These are phyloP conservation scores for Actinopyga echinites DNA, from an alignment of 53 echinoderm and acorn worm species.

Conservation along the genomic window DNA sequence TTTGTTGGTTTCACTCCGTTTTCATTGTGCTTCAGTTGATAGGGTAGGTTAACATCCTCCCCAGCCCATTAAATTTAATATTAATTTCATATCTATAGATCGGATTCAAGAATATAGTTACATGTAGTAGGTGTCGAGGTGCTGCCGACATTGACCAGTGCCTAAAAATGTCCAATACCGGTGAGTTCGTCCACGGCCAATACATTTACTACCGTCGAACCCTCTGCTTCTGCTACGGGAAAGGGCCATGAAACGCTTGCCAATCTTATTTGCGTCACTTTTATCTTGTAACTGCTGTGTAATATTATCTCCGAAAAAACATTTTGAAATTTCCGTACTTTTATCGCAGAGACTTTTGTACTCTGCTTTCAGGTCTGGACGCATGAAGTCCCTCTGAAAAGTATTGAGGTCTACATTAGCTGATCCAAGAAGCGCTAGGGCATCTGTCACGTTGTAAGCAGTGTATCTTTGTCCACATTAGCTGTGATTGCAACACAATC, in stretches of 20 bases:
- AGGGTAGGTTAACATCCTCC: not conserved
- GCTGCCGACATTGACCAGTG: not conserved
- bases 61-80: not conserved
- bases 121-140: not conserved
- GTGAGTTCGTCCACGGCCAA: not conserved
- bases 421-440: conserved; percentile 8
- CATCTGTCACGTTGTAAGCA: conserved; percentile 11
- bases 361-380: conserved; percentile 1
- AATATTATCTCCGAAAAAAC: not conserved
- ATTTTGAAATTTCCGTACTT: not conserved
- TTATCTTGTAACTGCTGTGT: too few relatives aligned
- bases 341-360: not conserved
- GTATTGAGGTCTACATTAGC: too few relatives aligned
- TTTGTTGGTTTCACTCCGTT: not conserved
- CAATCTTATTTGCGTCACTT: not conserved
- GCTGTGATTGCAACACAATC: not conserved
- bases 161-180: conserved; percentile 11
- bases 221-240: not conserved
- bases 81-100: not conserved
- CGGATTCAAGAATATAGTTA: conserved; percentile 2
- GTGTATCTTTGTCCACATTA: not conserved
- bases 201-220: not conserved
- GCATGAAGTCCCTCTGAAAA: not conserved
- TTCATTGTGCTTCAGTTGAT: not conserved
- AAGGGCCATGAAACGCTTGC: not conserved